These are phyloP conservation scores for Silurus meridionalis DNA, from an alignment of 2,113 vertebrate species.

Conservation along the genomic window DNA sequence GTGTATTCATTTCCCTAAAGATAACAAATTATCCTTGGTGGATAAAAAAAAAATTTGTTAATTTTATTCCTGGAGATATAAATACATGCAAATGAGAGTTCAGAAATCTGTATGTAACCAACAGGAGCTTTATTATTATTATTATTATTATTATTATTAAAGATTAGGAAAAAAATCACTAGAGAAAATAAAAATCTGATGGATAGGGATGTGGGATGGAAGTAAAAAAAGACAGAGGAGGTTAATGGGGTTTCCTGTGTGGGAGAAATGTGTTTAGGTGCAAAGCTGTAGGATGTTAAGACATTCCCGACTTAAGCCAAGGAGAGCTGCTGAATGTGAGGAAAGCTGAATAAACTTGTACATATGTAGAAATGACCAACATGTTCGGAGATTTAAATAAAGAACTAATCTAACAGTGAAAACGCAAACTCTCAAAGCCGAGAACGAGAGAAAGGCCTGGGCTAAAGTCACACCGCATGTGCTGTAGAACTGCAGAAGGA, in stretches of 20 bases:
- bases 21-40: no score
- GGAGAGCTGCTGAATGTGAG: not conserved
- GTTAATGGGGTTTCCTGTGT: not conserved
- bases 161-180: no score
- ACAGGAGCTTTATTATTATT: no score
- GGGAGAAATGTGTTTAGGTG: not conserved
- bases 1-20: no score
- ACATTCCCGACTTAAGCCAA: not conserved
- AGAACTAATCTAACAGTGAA: not conserved
- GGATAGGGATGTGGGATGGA: not conserved
- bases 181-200: not conserved
- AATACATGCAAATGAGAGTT: not conserved
- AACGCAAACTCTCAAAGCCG: not conserved
- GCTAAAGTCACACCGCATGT: not conserved
- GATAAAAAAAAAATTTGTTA: no score
- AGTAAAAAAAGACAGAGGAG: not conserved
- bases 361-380: not conserved
- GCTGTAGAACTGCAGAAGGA: no score
- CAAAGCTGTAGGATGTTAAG: constrained; percentile 15
- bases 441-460: not conserved
- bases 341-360: not conserved
- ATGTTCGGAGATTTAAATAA: not conserved
- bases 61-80: no score
- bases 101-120: no score
- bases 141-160: no score